These are phyloP conservation scores for Dryas iulia DNA, from an alignment of 1,140 invertebrate genomes.

Conservation along the genomic window DNA sequence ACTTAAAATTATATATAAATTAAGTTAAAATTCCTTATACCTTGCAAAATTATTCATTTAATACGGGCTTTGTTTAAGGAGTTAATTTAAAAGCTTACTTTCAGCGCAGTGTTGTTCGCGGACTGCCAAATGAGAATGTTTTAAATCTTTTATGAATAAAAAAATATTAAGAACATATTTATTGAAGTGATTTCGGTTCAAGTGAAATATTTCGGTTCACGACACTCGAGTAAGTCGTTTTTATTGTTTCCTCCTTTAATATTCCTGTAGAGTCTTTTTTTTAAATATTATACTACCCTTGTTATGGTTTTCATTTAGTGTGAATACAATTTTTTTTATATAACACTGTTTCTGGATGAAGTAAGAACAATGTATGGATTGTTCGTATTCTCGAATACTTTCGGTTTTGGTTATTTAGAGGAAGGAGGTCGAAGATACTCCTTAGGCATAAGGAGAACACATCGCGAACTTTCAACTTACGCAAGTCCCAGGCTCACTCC, in stretches of 20 bases:
- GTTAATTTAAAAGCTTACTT: not conserved
- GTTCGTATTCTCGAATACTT: no score
- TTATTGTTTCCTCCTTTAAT: not conserved
- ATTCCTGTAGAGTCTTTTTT: not conserved
- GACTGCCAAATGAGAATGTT: not conserved
- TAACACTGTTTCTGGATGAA: no score
- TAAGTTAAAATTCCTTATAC: not conserved
- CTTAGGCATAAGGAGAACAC: no score
- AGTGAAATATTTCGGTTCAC: not conserved
- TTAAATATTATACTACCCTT: not conserved
- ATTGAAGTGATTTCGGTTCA: not conserved
- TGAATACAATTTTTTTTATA: no score
- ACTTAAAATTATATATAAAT: no score
- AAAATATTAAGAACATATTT: not conserved
- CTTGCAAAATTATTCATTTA: not conserved
- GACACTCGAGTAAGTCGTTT: not conserved
- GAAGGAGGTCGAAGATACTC: no score
- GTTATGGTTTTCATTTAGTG: not conserved
- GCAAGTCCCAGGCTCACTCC: no score
- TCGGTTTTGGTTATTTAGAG: no score
- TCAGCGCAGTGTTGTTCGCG: not conserved
- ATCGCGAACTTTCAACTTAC: no score
- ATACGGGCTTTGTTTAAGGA: not conserved
- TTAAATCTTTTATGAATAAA: not conserved
- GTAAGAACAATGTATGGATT: no score